Conservation (phyloP, 2,797 vertebrate genomes). For the Oryzias dopingdopingensis region DNA sequence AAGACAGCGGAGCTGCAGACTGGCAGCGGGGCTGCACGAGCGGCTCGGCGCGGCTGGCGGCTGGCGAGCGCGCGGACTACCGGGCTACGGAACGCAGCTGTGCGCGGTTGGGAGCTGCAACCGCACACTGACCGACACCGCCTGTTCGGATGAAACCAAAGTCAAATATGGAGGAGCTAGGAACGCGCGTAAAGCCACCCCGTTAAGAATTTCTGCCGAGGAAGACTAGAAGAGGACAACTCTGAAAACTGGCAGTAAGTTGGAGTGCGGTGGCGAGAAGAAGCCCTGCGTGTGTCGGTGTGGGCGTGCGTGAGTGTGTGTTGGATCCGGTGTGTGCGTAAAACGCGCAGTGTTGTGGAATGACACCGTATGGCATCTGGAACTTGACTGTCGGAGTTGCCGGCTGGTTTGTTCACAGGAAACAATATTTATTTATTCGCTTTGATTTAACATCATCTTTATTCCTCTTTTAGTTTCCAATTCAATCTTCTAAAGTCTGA, state of each 20-base stretch:
- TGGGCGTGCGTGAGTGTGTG: slow-evolving; percentile 14
- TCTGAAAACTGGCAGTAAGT: slow-evolving; percentile 88
- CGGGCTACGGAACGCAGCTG: slow-evolving; percentile 8
- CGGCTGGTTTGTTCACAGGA: slow-evolving; percentile 21
- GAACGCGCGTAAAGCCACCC: slow-evolving; percentile 57
- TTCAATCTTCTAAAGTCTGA: neutral
- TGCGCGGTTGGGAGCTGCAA: slow-evolving; percentile 43
- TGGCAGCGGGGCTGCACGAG: slow-evolving; percentile 64
- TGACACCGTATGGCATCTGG: slow-evolving; percentile 59
- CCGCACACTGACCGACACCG: slow-evolving; percentile 30
- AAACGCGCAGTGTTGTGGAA: slow-evolving; percentile 62
- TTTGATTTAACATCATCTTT: no score
- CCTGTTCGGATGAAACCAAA: slow-evolving; percentile 5
- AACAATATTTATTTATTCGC: neutral
- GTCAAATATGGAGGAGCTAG: slow-evolving; percentile 19
- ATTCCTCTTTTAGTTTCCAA: neutral
- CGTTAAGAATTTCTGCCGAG: slow-evolving; percentile 81
- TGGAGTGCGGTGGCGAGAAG: slow-evolving; percentile 62
- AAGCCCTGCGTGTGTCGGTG: slow-evolving; percentile 30
- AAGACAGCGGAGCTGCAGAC: slow-evolving; percentile 74
- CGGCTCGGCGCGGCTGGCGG: slow-evolving; percentile 50
- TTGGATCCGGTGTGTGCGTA: slow-evolving; percentile 17
- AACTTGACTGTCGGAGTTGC: slow-evolving; percentile 35
- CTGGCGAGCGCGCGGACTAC: slow-evolving; percentile 61
- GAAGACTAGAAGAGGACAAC: slow-evolving; percentile 81